A percentile compares a stretch with the other conserved stretches of the same genome.
Evolutionary conservation across 2,113 vertebrate genomes (phyloP).

Genomic region (Ptyas mucosa): DNA sequence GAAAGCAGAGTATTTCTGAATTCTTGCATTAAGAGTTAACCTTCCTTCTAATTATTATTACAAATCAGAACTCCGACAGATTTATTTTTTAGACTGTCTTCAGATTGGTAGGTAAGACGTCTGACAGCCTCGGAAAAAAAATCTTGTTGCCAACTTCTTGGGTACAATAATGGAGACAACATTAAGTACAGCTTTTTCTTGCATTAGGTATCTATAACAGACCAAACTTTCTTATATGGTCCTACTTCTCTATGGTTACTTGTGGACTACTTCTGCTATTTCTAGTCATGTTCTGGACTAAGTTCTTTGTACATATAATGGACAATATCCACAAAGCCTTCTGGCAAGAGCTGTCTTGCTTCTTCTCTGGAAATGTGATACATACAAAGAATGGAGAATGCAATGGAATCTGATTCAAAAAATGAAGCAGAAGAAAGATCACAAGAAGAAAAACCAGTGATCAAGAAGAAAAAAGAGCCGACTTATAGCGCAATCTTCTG

Average conservation of each 20-base stretch:
- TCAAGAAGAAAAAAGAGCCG: not conserved
- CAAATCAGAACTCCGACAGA: not conserved
- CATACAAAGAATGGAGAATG: not conserved
- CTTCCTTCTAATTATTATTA: not conserved
- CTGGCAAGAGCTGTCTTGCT: not conserved
- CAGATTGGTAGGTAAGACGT: not conserved
- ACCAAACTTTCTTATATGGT: not conserved
- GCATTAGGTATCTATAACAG: not conserved
- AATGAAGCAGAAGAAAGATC: not conserved
- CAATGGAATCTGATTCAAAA: not conserved
- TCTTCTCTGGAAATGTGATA: not conserved
- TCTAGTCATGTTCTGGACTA: not conserved
- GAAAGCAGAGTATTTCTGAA: not conserved
- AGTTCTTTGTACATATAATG: not conserved
- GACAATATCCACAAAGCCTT: not conserved
- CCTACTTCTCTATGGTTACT: not conserved
- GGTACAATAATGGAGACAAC: not conserved
- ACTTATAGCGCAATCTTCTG: not conserved
- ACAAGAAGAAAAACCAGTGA: not conserved
- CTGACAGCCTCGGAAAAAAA: not conserved
- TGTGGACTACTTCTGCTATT: not conserved
- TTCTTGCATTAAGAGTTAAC: not conserved
- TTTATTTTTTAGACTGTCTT: not conserved
- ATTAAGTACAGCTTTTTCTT: not conserved
- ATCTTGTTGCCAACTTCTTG: not conserved